phyloP scores from a whole-genome alignment of 2,113 vertebrate species.

The Gorsachius goisagi region DNA sequence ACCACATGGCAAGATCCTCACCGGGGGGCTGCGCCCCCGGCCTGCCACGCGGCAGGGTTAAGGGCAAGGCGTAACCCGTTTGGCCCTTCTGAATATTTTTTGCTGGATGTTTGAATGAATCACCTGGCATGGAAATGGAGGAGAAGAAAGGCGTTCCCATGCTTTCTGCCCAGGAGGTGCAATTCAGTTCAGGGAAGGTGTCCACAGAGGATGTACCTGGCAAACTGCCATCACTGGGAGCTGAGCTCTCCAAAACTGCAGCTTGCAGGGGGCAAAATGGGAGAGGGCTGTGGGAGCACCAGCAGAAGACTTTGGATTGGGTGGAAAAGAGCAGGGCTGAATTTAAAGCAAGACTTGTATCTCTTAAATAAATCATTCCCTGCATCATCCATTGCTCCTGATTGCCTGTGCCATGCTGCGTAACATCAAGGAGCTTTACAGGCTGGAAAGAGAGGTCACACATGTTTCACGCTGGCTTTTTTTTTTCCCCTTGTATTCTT shows the following conservation, averaged over 20 bases:
- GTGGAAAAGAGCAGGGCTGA: not conserved
- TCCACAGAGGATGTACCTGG: not conserved
- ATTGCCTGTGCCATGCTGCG: accelerated
- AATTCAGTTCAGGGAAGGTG: not conserved
- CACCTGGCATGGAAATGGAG: not conserved
- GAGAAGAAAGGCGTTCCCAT: not conserved
- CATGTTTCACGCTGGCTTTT: not conserved
- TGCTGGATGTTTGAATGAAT: accelerated
- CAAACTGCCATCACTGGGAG: not conserved
- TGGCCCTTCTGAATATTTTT: not conserved
- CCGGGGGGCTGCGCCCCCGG: not conserved
- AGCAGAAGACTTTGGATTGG: not conserved
- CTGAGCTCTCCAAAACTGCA: not conserved
- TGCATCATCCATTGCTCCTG: not conserved
- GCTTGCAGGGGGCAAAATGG: not conserved
- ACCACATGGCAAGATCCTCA: not conserved
- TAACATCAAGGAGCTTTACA: not conserved
- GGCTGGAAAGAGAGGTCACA: not conserved
- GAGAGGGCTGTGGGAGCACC: not conserved
- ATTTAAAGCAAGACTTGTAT: not conserved
- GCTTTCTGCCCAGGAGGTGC: not conserved
- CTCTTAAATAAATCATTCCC: not conserved
- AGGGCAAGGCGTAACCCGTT: not conserved
- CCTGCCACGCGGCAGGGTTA: not conserved
- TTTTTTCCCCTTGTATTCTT: not conserved